Conservation (phyloP, 2,888 invertebrate species). For the Euzetes globulus region DNA sequence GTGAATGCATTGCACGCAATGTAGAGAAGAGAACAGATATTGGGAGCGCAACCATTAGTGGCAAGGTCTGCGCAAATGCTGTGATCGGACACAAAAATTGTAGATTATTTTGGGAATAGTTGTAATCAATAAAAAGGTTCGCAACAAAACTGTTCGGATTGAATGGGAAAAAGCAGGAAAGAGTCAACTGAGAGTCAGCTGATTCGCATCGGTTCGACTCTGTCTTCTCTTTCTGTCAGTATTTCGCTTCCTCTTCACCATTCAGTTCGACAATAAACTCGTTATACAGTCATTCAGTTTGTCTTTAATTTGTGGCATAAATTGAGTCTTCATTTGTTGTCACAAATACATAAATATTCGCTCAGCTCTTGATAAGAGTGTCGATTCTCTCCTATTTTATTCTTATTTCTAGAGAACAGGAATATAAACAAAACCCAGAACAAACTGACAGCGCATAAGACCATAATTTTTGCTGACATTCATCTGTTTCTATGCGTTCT, state of each 20-base stretch:
- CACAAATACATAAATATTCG: neutral
- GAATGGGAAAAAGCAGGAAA: neutral
- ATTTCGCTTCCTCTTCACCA: neutral
- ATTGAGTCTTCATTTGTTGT: neutral
- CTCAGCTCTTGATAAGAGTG: neutral
- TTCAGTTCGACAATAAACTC: neutral
- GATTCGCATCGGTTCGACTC: neutral
- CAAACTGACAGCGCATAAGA: neutral
- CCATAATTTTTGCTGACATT: neutral
- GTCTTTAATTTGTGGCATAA: neutral
- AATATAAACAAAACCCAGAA: neutral
- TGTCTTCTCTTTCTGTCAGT: neutral
- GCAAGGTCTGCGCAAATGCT: neutral
- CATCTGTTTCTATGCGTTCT: neutral
- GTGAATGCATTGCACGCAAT: constrained; percentile 3
- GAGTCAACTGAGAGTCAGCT: constrained; percentile 11
- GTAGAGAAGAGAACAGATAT: neutral
- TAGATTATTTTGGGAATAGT: constrained; percentile 2
- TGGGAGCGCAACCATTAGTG: neutral
- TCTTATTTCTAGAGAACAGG: neutral
- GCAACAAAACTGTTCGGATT: neutral
- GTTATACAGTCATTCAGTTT: neutral
- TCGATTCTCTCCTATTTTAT: neutral
- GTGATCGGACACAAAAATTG: neutral
- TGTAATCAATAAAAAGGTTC: neutral